Base-by-base conservation (phyloP, 2,888 invertebrate species). In the Lithophane socia region DNA sequence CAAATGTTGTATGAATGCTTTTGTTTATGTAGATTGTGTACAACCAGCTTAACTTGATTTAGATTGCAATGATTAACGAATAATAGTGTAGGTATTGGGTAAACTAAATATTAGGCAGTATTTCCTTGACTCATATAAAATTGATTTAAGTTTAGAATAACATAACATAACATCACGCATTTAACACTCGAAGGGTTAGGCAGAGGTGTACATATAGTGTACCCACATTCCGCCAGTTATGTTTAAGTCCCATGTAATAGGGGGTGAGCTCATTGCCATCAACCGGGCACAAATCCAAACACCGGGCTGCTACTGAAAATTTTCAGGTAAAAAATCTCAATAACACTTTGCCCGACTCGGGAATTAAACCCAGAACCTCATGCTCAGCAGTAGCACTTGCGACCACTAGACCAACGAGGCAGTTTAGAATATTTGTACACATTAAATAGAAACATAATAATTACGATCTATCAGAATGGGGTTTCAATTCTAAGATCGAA, bases 1-100 rank as follows among this genome's bases (percentile, higher is more conserved):
- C 70, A 64, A 80, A 71, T 67, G 73, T 12, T 71, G 49, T 49
- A 64, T 66, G 60, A 75, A 77, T 67, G 83, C 73, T 72, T 84
- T 83, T 85, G 77, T 85, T 85, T 74, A 69, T 70, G 56, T 47
- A 47, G n/a, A 72, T 65, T 77, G 61, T 73, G 69, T 60, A 72
- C 7, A 65, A 79, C 83, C 18, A 54, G 79, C 66, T 37, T 73
- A 66, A 73, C 52, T 79, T 79, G 68, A 73, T 74, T 69, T 81
- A 79, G 66, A 72, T 73, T 73, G 68, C 52, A 37, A 16, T 42
- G 73, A 82, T 71, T 70, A 71, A 47, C 24, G 13, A 24, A 69
- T 61, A 77, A 77, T 82, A 37, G 71, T 8, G 21, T 37, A 56
- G 18, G 42, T 66, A 64, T 81, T 75, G 16, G 8, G 79, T 63